Conservation (phyloP, 2,888 invertebrate genomes). For the Drosophila subquinaria region DNA sequence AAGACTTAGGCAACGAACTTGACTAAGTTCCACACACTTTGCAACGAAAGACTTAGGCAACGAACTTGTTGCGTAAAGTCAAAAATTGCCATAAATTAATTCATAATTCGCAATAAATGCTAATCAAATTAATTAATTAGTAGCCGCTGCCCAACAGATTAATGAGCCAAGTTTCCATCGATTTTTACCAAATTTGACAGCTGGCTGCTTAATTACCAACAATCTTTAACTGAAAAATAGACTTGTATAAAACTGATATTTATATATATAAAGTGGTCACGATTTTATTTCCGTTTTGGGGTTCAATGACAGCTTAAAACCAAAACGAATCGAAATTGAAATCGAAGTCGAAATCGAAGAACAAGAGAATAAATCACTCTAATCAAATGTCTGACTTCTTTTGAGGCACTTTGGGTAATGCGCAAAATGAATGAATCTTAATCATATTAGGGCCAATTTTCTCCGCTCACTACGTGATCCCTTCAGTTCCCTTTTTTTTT, state of each 20-base stretch:
- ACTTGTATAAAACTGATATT: background rate
- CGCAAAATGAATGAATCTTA: constrained; percentile 74
- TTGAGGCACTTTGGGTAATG: constrained; percentile 56
- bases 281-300: constrained; percentile 47
- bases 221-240: background rate
- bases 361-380: constrained; percentile 23
- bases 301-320: constrained; percentile 59
- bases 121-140: constrained; percentile 79
- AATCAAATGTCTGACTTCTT: constrained; percentile 74
- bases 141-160: constrained; percentile 60
- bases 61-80: constrained; percentile 59
- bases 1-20: constrained; percentile 72
- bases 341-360: constrained; percentile 22
- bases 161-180: constrained; percentile 40
- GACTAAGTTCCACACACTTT: constrained; percentile 5
- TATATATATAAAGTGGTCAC: background rate
- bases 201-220: constrained; percentile 16
- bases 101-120: constrained; percentile 73
- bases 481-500: background rate
- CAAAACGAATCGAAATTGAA: constrained; percentile 34
- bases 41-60: constrained; percentile 64
- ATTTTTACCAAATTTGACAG: constrained; percentile 16
- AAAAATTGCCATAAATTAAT: constrained; percentile 67
- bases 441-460: constrained; percentile 75
- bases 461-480: constrained; percentile 37